Conservation (phyloP, 2,888 invertebrate species). For the Amblyteles armatorius region DNA sequence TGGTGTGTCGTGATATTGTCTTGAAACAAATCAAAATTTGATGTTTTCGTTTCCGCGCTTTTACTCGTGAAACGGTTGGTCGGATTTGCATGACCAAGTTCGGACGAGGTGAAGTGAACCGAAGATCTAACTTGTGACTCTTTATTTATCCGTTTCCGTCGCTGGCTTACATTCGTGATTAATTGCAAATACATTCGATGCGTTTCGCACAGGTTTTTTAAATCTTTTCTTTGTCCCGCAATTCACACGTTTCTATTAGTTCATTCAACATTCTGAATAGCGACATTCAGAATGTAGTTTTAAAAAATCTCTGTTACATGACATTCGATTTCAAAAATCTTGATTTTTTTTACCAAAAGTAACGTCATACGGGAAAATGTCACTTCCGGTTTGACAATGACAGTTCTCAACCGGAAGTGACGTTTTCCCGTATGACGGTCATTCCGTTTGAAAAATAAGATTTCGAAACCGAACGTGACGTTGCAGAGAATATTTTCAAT, state of each 20-base stretch:
- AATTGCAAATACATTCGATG: not conserved
- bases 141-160: not conserved
- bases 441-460: not conserved
- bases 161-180: not conserved
- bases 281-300: no score
- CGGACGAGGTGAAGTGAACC: no score
- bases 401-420: no score
- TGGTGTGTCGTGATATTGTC: not conserved
- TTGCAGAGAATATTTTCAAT: not conserved
- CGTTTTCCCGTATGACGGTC: no score
- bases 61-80: not conserved
- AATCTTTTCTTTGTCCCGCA: not conserved
- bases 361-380: no score
- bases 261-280: not conserved
- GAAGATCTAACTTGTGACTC: no score
- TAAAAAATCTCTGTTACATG: no score
- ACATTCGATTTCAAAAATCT: no score
- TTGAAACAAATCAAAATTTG: not conserved
- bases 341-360: no score
- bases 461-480: not conserved
- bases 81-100: no score
- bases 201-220: not conserved
- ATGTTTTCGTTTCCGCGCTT: not conserved
- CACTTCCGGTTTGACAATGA: no score
- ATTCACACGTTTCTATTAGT: no score